These are phyloP conservation scores for Cervus canadensis DNA, from an alignment of 2,113 vertebrate genomes.

Conservation along the genomic window DNA sequence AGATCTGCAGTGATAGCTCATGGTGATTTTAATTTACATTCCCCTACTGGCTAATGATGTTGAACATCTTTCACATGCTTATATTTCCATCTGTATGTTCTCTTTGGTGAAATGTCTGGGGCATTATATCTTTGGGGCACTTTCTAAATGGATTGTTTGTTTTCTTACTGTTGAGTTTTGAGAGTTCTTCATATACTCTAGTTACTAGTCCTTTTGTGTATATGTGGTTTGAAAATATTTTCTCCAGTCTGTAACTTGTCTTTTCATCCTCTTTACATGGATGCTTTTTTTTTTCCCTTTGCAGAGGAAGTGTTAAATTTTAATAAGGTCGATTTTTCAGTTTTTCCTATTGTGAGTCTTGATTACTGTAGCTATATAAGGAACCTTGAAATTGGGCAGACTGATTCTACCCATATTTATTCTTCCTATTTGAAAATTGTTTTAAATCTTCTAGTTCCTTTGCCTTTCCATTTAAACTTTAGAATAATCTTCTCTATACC, in stretches of 20 bases:
- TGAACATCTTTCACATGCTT: not conserved
- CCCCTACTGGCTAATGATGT: not conserved
- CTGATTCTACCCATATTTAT: not conserved
- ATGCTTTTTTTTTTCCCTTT: not conserved
- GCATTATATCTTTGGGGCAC: not conserved
- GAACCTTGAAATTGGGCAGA: not conserved
- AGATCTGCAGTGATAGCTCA: not conserved
- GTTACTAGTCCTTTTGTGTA: not conserved
- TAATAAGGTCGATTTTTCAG: not conserved
- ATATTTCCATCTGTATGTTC: not conserved
- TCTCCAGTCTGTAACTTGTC: not conserved
- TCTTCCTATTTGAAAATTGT: not conserved
- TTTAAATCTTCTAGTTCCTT: not conserved
- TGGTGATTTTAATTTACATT: not conserved
- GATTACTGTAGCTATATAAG: not conserved
- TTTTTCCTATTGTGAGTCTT: not conserved
- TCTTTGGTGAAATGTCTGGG: not conserved
- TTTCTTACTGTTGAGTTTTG: not conserved
- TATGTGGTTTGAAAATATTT: not conserved
- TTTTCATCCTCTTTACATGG: not conserved
- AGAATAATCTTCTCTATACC: not conserved
- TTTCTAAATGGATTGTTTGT: not conserved
- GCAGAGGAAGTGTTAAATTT: not conserved
- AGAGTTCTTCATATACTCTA: not conserved
- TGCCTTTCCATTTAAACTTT: not conserved